Conservation (phyloP, 2,888 invertebrate species). For the Caenorhabditis japonica region DNA sequence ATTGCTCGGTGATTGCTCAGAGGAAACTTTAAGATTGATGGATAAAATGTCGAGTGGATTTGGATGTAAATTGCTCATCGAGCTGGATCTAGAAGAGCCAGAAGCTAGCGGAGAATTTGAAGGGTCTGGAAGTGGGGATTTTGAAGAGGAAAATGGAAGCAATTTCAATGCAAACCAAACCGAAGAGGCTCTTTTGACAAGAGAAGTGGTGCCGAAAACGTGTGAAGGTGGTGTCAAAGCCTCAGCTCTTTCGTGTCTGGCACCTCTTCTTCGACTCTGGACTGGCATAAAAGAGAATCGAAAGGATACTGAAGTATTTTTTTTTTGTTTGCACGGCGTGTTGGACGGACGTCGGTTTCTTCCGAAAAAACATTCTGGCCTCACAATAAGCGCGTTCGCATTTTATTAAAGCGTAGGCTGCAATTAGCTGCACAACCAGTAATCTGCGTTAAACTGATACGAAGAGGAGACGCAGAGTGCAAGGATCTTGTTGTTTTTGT, state of each 20-base stretch:
- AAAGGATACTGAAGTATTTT: slow-evolving; percentile 46
- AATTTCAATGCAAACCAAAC: neutral
- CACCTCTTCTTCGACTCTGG: slow-evolving; percentile 48
- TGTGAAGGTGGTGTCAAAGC: slow-evolving; percentile 30
- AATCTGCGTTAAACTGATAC: too few species aligned
- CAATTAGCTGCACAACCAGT: too few species aligned
- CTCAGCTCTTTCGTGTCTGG: slow-evolving; percentile 37
- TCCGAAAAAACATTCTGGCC: too few species aligned
- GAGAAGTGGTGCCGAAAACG: slow-evolving; percentile 7
- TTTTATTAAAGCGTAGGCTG: too few species aligned
- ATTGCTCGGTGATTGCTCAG: slow-evolving; percentile 37
- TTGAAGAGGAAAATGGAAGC: slow-evolving; percentile 11
- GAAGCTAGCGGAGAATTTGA: slow-evolving; percentile 28
- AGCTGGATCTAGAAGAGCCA: slow-evolving; percentile 15
- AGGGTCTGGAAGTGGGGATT: slow-evolving; percentile 38
- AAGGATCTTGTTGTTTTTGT: too few species aligned
- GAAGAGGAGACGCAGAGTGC: too few species aligned
- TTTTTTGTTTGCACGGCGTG: neutral
- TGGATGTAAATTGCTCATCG: slow-evolving; percentile 27
- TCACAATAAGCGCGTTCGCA: too few species aligned
- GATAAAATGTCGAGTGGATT: slow-evolving; percentile 34
- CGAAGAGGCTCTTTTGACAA: slow-evolving; percentile 9
- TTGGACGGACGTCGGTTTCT: too few species aligned
- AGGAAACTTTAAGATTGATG: slow-evolving; percentile 31
- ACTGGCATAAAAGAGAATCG: slow-evolving; percentile 53